Base-by-base conservation (phyloP, 2,888 invertebrate species). In the Cephus pulcher region DNA sequence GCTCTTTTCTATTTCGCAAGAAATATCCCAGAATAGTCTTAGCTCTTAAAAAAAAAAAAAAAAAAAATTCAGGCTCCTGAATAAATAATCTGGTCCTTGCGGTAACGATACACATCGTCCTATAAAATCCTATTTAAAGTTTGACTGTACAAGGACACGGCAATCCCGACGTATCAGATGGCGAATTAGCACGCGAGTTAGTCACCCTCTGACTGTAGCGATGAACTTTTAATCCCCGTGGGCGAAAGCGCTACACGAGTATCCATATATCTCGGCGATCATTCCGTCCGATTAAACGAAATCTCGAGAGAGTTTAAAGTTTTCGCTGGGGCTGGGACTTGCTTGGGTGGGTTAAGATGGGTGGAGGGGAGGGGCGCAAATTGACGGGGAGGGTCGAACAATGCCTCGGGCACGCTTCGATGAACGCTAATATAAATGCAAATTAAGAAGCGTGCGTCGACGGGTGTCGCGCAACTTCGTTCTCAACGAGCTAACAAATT, bases 351-450 rank as follows among this genome's bases (percentile, higher is more conserved):
- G 40, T 15, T 40, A 40, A 40, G 40, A 15, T 4, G 4, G 40
- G 40, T 1, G 15, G 4, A 15, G 37, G 12, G 37, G 76, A 78
- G 75, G 78, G 81, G 84, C 77, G 82, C 78, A 83, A 88, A 87
- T 88, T 83, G 87, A 83, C 84, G 85, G 85, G 85, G 83, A 80
- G 78, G 82, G 82, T 78, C 81, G 83, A 85, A 88, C 88, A 88
- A 88, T 85, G 79, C 84, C 84, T 80, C 84, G 83, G 83, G 83
- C 84, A 84, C 87, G 86, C 85, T 86, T 81, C 86, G 84, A 80
- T 82, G 85, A 84, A 84, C 86, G 83, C 88, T 89, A 89, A 89
- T 89, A 89, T 89, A 89, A 88, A 89, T 89, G 89, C 88, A 89
- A 89, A 89, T 89, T 86, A 82, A 82, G 82, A 79, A 81, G 81